Conservation (phyloP, 1,140 invertebrate genomes). For the Platorchestia sp. region DNA sequence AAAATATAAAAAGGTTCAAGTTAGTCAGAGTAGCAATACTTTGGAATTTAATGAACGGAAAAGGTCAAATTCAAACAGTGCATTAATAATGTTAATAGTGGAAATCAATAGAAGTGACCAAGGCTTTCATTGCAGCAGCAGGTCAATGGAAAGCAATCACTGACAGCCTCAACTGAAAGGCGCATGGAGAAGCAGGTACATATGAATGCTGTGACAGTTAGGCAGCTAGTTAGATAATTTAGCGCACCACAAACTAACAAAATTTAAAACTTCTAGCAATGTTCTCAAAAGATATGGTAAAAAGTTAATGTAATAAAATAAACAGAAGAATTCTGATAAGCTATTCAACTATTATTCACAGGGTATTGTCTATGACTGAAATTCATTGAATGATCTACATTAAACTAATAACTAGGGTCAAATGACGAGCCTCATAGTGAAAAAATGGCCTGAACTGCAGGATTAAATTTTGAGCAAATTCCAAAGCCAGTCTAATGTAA, state of each 20-base stretch:
- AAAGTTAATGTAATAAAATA: neutral
- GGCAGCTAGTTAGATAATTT: neutral
- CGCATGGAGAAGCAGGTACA: neutral
- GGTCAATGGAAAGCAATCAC: neutral
- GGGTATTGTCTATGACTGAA: neutral
- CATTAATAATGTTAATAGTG: neutral
- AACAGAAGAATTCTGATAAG: neutral
- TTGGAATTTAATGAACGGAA: neutral
- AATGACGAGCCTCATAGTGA: neutral
- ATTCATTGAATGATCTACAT: neutral
- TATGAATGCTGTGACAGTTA: neutral
- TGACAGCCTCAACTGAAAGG: neutral
- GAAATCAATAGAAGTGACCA: neutral
- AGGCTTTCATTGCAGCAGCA: neutral
- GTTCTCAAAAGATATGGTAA: neutral
- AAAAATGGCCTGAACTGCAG: neutral
- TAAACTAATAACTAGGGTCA: neutral
- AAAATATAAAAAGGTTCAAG: neutral
- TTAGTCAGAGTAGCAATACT: neutral
- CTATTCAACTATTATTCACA: neutral
- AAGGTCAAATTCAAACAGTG: neutral
- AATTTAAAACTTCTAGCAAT: neutral
- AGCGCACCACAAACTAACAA: neutral
- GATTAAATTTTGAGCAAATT: neutral
- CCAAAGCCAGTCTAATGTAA: neutral